Evolutionary conservation across 2,113 vertebrate genomes (phyloP).

Genomic region (Otis tarda): DNA sequence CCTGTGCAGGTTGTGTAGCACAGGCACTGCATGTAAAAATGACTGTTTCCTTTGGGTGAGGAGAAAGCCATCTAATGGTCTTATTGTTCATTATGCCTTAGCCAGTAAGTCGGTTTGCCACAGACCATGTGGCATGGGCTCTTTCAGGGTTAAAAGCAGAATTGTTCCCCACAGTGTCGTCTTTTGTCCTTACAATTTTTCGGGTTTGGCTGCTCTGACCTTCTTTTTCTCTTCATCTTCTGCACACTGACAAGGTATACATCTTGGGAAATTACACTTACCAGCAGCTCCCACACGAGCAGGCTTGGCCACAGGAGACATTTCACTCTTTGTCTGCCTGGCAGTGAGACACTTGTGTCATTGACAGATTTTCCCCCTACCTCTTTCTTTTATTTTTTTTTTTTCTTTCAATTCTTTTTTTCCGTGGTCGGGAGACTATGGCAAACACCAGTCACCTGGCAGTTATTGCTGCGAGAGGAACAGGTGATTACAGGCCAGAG

Average conservation of each 20-base stretch:
- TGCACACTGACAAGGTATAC: constrained; percentile 40
- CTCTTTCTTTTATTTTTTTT: not conserved
- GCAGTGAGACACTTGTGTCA: constrained; percentile 15
- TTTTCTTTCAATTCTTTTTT: not conserved
- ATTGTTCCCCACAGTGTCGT: not conserved
- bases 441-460: constrained; percentile 6
- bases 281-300: constrained; percentile 23
- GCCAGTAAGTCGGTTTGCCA: not conserved
- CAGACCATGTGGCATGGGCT: not conserved
- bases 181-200: constrained; percentile 34
- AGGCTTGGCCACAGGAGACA: not conserved
- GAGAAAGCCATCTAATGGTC: not conserved
- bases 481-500: constrained; percentile 13
- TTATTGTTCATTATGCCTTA: not conserved
- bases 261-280: constrained; percentile 64
- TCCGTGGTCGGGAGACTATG: not conserved
- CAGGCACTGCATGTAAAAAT: not conserved
- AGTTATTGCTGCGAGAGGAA: constrained; percentile 37
- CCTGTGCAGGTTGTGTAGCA: not conserved
- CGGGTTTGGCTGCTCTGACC: constrained; percentile 24
- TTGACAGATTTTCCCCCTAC: not conserved
- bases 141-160: not conserved
- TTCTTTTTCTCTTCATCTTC: constrained; percentile 58
- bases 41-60: not conserved
- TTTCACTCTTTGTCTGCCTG: constrained; percentile 2